A percentile compares a stretch with the other conserved stretches of the same genome.
Conservation (phyloP, 2,888 invertebrate species). For the Lymantria dispar region DNA sequence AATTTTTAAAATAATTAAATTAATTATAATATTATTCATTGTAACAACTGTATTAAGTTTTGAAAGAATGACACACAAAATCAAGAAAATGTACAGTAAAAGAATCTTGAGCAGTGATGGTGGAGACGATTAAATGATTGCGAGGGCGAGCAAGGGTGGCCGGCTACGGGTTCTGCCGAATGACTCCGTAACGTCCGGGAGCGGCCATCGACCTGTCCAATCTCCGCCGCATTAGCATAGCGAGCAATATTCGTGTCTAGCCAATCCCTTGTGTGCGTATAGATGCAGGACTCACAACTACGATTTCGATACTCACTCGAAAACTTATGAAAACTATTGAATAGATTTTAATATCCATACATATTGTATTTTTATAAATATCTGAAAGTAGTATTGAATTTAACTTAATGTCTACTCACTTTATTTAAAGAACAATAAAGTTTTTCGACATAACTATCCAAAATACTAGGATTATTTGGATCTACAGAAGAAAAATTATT, state of each 20-base stretch:
- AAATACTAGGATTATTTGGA: no score
- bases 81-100: conserved; percentile 12
- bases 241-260: conserved; percentile 78
- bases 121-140: conserved; percentile 36
- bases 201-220: conserved; percentile 82
- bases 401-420: no score
- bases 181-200: conserved; percentile 78
- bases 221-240: conserved; percentile 83
- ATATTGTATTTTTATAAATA: no score
- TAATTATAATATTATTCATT: neutral
- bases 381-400: no score
- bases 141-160: conserved; percentile 64
- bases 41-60: neutral
- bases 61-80: neutral
- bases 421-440: no score
- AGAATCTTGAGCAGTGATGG: conserved; percentile 22
- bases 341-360: no score
- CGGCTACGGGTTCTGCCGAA: conserved; percentile 70
- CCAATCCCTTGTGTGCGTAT: conserved; percentile 54
- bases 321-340: neutral
- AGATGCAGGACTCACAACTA: conserved; percentile 31
- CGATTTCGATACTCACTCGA: conserved; percentile 6
- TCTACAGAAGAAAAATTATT: no score
- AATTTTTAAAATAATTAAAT: neutral
- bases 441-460: no score